Evolutionary conservation across 1,140 invertebrate genomes (phyloP), one percentile per base, ranked within the genome.

Genomic region (Oscheius sp.): DNA sequence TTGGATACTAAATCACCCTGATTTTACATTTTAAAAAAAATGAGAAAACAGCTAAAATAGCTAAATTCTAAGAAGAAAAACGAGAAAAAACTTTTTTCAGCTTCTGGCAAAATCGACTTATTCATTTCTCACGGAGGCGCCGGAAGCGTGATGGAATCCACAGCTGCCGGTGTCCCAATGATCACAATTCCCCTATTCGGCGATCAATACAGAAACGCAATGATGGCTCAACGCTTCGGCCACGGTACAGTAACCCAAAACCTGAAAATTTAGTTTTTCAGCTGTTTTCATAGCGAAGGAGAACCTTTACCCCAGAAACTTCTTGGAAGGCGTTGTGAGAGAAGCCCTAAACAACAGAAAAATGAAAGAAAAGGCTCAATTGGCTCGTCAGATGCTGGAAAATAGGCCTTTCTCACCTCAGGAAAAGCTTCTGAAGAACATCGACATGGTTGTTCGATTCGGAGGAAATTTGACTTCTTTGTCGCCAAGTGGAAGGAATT

Each of bases 151-250:
- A 63, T 74, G 38, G 75, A 76, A 34, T 35, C 63, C 13, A 65
- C 75, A 4, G 58, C 59, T 32, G 32, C 42, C 13, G 72, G 72
- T 42, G 72, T 76, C 29, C 75, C 75, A 4, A 64, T 71, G 1
- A 38, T 76, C 31, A 61, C 46, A 15, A 77, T 76, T 69, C 75
- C 75, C 2, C 31, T 76, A 2, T 75, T 76, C 45, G 75, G 75
- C 29, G 75, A 76, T 64, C 75, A 76, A 70, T 67, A 75, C 64
- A 61, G 75, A 46, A 76, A 76, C 61, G 71, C 75, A n/a, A 38
- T 59, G 23, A 74, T 74, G 23, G 45, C 67, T 15, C 36, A 61
- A 29, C 4, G 58, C 45, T 59, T 55, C 15, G 65, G 59, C 23
- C 63, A 13, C 26, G 20, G 45, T 68, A 15, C n/a, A 66, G 26